A percentile compares a stretch with the other conserved stretches of the same genome.
Evolutionary conservation across 2,888 invertebrate genomes (phyloP).

Genomic region (Argyresthia albistria): DNA sequence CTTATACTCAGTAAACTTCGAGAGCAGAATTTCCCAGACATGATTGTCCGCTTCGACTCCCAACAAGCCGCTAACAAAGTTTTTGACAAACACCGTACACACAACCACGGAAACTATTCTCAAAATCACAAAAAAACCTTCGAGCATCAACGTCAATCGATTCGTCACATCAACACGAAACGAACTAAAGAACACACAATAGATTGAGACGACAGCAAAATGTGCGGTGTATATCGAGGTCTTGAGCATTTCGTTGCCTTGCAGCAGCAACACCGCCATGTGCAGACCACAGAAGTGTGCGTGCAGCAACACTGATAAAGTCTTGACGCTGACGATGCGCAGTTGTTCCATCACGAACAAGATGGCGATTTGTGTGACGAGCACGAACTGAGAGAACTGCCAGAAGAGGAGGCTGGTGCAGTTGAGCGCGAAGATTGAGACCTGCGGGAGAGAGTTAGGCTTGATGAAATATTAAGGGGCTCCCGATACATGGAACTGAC

Average conservation of each 20-base stretch:
- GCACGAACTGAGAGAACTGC: conserved; percentile 89
- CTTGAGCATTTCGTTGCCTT: conserved; percentile 61
- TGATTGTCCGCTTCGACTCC: conserved; percentile 73
- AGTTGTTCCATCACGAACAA: conserved; percentile 79
- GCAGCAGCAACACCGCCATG: conserved; percentile 43
- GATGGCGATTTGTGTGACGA: conserved; percentile 82
- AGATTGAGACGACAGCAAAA: conserved; percentile 42
- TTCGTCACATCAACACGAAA: conserved; percentile 38
- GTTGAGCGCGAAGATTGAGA: conserved; percentile 45
- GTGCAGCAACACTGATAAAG: conserved; percentile 43
- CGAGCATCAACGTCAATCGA: conserved; percentile 33
- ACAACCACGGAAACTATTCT: conserved; percentile 26
- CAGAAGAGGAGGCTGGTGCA: conserved; percentile 73
- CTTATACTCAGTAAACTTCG: conserved; percentile 78
- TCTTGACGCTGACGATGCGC: conserved; percentile 54
- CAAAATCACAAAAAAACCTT: conserved; percentile 32
- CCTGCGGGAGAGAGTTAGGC: conserved; percentile 30
- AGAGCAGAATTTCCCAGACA: conserved; percentile 78
- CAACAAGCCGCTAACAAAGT: conserved; percentile 37
- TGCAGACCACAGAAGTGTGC: conserved; percentile 56
- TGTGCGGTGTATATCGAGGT: conserved; percentile 62
- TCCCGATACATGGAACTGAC: no score
- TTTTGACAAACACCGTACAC: conserved; percentile 49
- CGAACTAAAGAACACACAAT: conserved; percentile 44
- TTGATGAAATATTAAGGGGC: background rate